Evolutionary conservation across 2,888 invertebrate genomes (phyloP), one percentile per base, ranked within the genome.

Genomic region (Drosophila infuscata): DNA sequence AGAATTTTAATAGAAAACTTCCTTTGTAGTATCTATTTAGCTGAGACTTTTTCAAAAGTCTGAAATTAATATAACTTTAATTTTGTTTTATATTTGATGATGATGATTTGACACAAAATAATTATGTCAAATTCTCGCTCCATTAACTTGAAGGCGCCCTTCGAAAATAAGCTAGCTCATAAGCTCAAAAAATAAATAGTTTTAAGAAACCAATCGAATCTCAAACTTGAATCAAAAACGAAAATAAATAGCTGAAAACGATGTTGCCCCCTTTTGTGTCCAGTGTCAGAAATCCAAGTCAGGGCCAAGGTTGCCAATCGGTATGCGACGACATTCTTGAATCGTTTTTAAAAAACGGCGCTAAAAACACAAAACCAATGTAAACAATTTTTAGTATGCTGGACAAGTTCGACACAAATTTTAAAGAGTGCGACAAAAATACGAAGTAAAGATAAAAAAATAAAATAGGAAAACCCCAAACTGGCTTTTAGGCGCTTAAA

Each of bases 231-330:
- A 49, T 12, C 29, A 25, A 48, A 25, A 2, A 29, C 20, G 38
- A 35, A 29, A 62, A 48, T 48, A 48, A n/a, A 62, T 52, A 35
- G 61, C 54, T 46, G 38, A 43, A 43, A 43, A 43, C 43, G 70
- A 77, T 66, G 70, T 73, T 64, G 63, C 46, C 58, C 71, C 57
- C 54, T 61, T 76, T 76, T 74, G 74, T 67, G 57, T 64, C 51
- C 68, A 74, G 56, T 51, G 51, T 33, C 33, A 67, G 61, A 65
- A 72, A 78, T 67, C 66, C 69, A 80, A 82, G 80, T 81, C 82
- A 81, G 82, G 78, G 81, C 82, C 81, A 82, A 82, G 82, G 81
- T 78, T 80, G 64, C 49, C 61, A 65, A 59, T 80, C 80, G 58
- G 72, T 77, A 82, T 82, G 29, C 56, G 48, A 62, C 65, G 74